Evolutionary conservation across 2,888 invertebrate species (phyloP), one percentile per base, ranked within the genome.

Genomic region (Drosophila glabriapex): DNA sequence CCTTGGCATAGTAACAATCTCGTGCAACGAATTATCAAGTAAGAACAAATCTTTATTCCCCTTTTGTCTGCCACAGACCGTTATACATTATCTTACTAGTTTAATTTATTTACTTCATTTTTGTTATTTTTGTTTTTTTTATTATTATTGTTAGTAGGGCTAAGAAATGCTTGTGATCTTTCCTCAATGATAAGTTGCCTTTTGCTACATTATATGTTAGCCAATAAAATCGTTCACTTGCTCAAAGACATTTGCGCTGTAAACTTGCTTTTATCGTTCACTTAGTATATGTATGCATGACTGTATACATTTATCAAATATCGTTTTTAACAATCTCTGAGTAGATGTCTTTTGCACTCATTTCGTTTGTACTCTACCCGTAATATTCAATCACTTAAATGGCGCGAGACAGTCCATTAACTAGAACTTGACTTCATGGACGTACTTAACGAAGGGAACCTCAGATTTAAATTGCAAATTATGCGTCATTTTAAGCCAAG

Each of bases 381-480:
- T 39, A 53, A 50, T 35, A 49, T 60, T 25, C 59, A 68, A 68
- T 60, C n/a, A 53, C 35, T 58, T 58, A 31, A 53, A 35, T 35
- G 29, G 35, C 22, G 22, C 14, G 33, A 52, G 29, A n/a, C 16
- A 19, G 22, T 43, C 12, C 22, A 19, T n/a, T 16, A 41, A 22
- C 46, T 19, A 10, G 22, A 28, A 67, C 35, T 64, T 16, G 37
- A 64, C 19, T 46, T 46, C 46, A 46, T 25, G 46, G 46, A 25
- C 46, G 46, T 9, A 25, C 46, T 46, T 25, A 25, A 16, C 16
- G 46, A 46, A 46, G 46, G 46, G 46, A 25, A 25, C 22, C 25
- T 0, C 4, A 16, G 46, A 46, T 25, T 9, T 25, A 4, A 46
- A 16, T 25, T 46, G 2, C 7, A 25, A 25, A 46, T 46, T 9